Conservation (phyloP, 1,140 invertebrate genomes). For the Diploscapter pachys region DNA sequence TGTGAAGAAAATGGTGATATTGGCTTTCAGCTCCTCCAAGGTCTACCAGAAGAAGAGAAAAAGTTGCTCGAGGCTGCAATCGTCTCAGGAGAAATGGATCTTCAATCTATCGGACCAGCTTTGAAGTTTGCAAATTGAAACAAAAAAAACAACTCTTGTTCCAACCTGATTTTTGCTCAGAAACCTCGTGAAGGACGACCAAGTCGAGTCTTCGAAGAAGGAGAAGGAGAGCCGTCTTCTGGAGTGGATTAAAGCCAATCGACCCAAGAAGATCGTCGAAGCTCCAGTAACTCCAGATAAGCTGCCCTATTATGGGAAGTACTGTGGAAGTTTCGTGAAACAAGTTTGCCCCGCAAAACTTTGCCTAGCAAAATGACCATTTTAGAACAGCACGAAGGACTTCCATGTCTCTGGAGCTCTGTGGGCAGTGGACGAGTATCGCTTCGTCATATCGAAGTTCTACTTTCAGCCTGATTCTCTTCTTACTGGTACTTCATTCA, state of each 20-base stretch:
- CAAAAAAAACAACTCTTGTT: conserved; percentile 14
- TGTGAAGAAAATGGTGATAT: not conserved
- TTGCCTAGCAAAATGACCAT: not conserved
- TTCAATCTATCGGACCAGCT: conserved; percentile 31
- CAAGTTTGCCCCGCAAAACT: conserved; percentile 8
- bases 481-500: conserved; percentile 13
- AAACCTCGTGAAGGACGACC: conserved; percentile 1
- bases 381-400: conserved; percentile 18
- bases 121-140: conserved; percentile 27
- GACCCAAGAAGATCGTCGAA: conserved; percentile 41
- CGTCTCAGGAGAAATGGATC: conserved; percentile 47
- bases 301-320: conserved; percentile 54
- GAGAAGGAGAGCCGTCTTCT: conserved; percentile 44
- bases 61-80: conserved; percentile 47
- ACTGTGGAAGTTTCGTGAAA: conserved; percentile 50
- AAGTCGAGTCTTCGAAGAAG: conserved; percentile 10
- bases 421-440: conserved; percentile 53
- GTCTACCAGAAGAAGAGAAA: conserved; percentile 43
- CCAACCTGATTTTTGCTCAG: conserved; percentile 4
- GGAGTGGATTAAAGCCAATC: conserved; percentile 57
- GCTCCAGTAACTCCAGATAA: conserved; percentile 41
- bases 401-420: conserved; percentile 52
- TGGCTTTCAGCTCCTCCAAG: conserved; percentile 35
- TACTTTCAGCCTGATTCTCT: conserved; percentile 48
- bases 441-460: conserved; percentile 54